Percentiles rank a stretch among this genome's conserved stretches.
phyloP scores from a whole-genome alignment of 2,113 vertebrate species.

The Megalops atlanticus region DNA sequence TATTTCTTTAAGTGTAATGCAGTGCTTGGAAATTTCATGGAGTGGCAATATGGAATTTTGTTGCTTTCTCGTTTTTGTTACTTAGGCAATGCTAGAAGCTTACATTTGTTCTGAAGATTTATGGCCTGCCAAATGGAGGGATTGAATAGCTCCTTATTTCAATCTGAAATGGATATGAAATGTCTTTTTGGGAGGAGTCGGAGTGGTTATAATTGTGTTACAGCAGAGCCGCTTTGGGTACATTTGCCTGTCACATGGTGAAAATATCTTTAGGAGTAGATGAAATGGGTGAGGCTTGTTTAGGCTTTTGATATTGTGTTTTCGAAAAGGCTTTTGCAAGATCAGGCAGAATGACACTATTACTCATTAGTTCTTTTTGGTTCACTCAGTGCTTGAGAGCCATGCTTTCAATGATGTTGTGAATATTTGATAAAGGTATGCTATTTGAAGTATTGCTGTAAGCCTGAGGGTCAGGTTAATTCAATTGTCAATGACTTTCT shows the following conservation, averaged over 20 bases:
- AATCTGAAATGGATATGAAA: not conserved
- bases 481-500: not conserved
- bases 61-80: too few species aligned
- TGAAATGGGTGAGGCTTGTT: not conserved
- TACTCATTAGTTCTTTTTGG: not conserved
- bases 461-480: not conserved
- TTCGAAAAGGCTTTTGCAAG: not conserved
- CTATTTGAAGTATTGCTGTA: slow-evolving; percentile 1
- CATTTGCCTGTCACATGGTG: not conserved
- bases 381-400: not conserved
- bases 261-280: not conserved
- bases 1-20: too few species aligned
- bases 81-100: too few species aligned
- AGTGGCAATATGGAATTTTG: too few species aligned
- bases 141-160: not conserved
- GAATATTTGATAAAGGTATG: not conserved
- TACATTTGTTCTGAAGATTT: too few species aligned
- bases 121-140: not conserved
- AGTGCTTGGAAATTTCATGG: too few species aligned
- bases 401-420: not conserved
- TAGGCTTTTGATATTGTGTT: not conserved
- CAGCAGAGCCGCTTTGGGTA: not conserved
- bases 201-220: not conserved
- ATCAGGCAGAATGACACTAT: not conserved
- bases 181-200: not conserved